Evolutionary conservation across 2,113 vertebrate species (phyloP).

Genomic region (Phaethon lepturus): DNA sequence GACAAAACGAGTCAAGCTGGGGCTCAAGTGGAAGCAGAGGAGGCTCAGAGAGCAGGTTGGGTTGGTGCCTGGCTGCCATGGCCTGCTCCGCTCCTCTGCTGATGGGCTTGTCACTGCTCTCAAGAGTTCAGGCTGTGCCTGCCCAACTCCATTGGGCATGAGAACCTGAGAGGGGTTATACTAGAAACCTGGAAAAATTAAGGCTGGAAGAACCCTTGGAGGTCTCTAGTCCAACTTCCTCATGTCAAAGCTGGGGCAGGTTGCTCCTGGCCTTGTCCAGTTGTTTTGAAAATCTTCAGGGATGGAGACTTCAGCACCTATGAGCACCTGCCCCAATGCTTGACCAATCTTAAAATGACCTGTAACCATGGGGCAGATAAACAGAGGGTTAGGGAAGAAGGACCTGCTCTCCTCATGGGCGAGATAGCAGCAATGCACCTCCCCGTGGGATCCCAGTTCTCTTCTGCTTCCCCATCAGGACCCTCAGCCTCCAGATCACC

Average conservation of each 20-base stretch:
- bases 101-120: fast-evolving
- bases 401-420: background rate
- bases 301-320: background rate
- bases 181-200: background rate
- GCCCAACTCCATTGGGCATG: background rate
- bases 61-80: background rate
- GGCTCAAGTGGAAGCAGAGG: background rate
- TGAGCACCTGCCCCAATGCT: background rate
- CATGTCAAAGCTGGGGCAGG: background rate
- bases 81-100: background rate
- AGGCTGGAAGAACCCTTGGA: background rate
- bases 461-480: background rate
- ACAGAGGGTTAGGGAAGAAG: background rate
- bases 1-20: background rate
- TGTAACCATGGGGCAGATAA: too few species aligned
- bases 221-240: background rate
- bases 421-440: background rate
- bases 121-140: background rate
- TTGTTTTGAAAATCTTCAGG: background rate
- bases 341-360: background rate
- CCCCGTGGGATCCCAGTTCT: background rate
- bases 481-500: background rate
- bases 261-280: background rate
- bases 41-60: background rate
- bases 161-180: background rate